These are phyloP conservation scores for Bufotes viridis DNA, from an alignment of 2,797 vertebrate genomes.

Conservation along the genomic window DNA sequence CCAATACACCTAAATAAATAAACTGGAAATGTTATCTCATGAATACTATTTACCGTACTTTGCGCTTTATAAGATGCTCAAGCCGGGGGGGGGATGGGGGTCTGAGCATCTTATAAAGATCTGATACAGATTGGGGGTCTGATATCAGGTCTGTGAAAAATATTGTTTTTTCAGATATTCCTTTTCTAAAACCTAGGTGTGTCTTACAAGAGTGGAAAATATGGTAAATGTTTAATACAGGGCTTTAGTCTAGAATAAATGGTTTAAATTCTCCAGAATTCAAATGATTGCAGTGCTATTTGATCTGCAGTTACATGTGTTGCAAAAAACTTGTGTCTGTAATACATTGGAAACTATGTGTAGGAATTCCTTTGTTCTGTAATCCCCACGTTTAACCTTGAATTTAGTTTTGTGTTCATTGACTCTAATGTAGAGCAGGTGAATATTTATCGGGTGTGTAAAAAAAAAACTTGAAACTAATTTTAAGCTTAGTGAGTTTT, in stretches of 20 bases:
- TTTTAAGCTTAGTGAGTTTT: slow-evolving; percentile 54
- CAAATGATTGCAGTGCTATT: neutral
- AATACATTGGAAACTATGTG: no score
- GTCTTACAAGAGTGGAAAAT: no score
- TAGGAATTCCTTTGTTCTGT: no score
- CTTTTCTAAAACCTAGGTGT: no score
- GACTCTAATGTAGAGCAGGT: slow-evolving; percentile 39
- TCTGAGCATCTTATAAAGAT: no score
- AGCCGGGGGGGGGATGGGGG: no score
- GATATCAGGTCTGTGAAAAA: no score
- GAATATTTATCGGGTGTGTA: slow-evolving; percentile 52
- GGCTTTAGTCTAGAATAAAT: neutral
- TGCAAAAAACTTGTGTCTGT: neutral
- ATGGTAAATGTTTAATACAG: no score
- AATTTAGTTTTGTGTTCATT: slow-evolving; percentile 42
- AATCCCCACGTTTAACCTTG: slow-evolving; percentile 31
- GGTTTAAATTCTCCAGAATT: neutral
- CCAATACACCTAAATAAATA: no score
- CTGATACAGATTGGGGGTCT: no score
- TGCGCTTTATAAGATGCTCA: no score
- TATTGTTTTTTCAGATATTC: no score
- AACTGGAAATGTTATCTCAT: neutral
- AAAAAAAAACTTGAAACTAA: slow-evolving; percentile 15
- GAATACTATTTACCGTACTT: neutral
- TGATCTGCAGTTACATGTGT: neutral